These are phyloP conservation scores for Tenualosa thibaudeaui DNA, from an alignment of 2,797 vertebrate genomes.

Conservation along the genomic window DNA sequence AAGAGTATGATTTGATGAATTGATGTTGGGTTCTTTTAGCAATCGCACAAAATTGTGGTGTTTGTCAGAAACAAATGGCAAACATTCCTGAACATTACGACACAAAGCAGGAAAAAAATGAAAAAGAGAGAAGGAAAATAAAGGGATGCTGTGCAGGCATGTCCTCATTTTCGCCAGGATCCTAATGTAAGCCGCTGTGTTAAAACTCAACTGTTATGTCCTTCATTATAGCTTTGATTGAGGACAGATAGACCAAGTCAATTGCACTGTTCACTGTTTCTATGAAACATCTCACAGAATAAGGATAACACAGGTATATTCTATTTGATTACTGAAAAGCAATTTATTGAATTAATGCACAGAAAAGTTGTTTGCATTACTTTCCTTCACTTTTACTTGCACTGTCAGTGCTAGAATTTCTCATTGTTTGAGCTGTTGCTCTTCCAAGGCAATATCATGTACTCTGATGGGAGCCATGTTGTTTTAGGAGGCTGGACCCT, in stretches of 20 bases:
- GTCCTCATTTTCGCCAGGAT: background rate
- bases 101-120: background rate
- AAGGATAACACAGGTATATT: background rate
- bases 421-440: background rate
- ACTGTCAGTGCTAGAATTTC: background rate
- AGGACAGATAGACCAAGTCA: background rate
- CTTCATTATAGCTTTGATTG: background rate
- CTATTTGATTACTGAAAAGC: background rate
- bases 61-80: conserved; percentile 44
- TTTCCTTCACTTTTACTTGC: background rate
- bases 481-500: conserved; percentile 9
- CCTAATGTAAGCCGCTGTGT: background rate
- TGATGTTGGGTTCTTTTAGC: conserved; percentile 40
- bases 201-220: background rate
- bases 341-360: background rate
- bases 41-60: conserved; percentile 43
- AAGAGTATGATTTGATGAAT: conserved; percentile 52
- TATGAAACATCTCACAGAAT: background rate
- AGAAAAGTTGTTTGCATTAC: too few species aligned
- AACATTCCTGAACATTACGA: background rate
- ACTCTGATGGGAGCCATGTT: background rate
- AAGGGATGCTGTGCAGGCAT: background rate
- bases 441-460: background rate
- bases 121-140: background rate
- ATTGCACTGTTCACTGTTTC: background rate